A percentile compares a stretch with the other conserved stretches of the same genome.
These are phyloP conservation scores for Dolomedes plantarius DNA, from an alignment of 2,888 invertebrate genomes.

Conservation along the genomic window DNA sequence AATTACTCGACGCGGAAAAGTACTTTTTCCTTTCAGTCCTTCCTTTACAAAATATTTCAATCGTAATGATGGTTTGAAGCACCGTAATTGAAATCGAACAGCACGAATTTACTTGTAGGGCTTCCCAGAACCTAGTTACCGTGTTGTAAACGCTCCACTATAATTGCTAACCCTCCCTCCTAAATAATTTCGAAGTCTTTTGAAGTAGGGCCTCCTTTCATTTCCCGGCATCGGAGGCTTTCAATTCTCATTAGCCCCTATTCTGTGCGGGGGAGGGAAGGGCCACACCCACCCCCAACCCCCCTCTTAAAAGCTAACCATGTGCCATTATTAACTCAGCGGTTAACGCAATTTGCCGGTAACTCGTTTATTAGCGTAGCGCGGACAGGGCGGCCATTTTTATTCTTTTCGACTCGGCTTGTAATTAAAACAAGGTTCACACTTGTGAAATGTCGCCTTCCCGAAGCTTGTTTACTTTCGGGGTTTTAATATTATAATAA, in stretches of 20 bases:
- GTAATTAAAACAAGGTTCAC: slow-evolving; percentile 29
- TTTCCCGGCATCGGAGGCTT: neutral
- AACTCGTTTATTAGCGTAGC: slow-evolving; percentile 22
- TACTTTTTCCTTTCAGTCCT: neutral
- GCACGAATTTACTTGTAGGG: neutral
- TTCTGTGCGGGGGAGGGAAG: neutral
- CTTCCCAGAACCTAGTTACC: neutral
- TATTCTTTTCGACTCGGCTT: slow-evolving; percentile 2
- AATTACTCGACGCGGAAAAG: neutral
- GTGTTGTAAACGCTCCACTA: neutral
- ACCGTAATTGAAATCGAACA: neutral
- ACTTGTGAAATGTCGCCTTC: slow-evolving; percentile 7
- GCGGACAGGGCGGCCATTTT: neutral
- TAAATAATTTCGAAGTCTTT: neutral
- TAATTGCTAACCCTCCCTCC: neutral
- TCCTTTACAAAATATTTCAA: neutral
- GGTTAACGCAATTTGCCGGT: slow-evolving; percentile 23
- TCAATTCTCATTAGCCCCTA: neutral
- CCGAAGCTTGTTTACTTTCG: neutral
- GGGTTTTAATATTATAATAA: neutral
- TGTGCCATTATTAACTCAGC: slow-evolving; percentile 27
- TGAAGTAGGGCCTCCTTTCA: neutral
- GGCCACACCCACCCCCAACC: neutral
- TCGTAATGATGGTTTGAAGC: neutral
- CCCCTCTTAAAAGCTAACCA: slow-evolving; percentile 4